These are phyloP conservation scores for Acronicta psi DNA, from an alignment of 2,888 invertebrate genomes.

Conservation along the genomic window DNA sequence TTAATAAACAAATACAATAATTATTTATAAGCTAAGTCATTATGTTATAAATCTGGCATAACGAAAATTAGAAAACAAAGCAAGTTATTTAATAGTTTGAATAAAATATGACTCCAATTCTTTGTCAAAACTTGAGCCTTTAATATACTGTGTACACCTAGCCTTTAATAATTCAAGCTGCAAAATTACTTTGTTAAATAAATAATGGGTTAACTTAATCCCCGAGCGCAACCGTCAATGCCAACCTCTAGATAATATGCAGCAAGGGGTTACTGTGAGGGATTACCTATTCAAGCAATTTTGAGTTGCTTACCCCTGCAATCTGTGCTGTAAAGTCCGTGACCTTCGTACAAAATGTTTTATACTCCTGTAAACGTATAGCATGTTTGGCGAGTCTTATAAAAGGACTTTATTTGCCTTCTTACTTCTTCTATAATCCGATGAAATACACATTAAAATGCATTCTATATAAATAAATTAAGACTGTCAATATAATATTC, in stretches of 20 bases:
- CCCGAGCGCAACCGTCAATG: conserved; percentile 42
- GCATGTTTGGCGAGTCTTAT: neutral
- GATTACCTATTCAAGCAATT: conserved; percentile 52
- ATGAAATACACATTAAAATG: no score
- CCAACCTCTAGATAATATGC: conserved; percentile 49
- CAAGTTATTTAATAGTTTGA: neutral
- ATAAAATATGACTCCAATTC: conserved; percentile 34
- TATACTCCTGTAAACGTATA: neutral
- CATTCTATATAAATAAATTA: no score
- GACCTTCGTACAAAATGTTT: conserved; percentile 40
- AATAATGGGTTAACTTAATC: conserved; percentile 47
- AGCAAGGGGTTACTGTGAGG: conserved; percentile 43
- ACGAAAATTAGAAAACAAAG: conserved; percentile 6
- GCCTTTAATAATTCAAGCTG: conserved; percentile 28
- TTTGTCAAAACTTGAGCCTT: conserved; percentile 40
- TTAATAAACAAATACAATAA: no score
- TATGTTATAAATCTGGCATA: neutral
- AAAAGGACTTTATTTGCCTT: conserved; percentile 13
- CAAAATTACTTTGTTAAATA: conserved; percentile 50
- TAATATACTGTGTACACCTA: conserved; percentile 27
- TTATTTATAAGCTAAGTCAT: no score
- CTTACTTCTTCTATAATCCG: no score
- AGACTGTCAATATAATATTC: no score
- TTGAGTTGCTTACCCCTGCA: conserved; percentile 53
- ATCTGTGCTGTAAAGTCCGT: conserved; percentile 44